Evolutionary conservation across 2,113 vertebrate species (phyloP), one percentile per base, ranked within the genome.

Genomic region (Xenopus borealis): DNA sequence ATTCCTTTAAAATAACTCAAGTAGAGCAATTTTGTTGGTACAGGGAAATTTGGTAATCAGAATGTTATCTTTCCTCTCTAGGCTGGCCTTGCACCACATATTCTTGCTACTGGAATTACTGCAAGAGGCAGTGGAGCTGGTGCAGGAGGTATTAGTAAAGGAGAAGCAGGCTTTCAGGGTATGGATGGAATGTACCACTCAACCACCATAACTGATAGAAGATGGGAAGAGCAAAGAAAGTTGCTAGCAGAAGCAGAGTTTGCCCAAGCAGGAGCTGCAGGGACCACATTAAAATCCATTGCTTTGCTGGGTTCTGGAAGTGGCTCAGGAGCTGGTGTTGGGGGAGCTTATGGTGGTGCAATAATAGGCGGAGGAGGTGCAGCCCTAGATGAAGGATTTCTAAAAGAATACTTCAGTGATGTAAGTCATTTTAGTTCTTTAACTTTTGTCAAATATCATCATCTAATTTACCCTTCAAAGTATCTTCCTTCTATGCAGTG

Each of bases 391-490:
- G 89, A 93, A 75, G 89, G 86, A n/a, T 90, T 88, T 72, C 70
- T 93, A 30, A 82, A 82, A 72, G 83, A 66, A 46, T 92, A 92
- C 80, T 90, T 89, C 79, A 78, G 9, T 7, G 88, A 89, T 0
- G 91, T 92, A 88, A 91, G 87, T 58, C 19, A 50, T 66, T 47
- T 19, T 13, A 4, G 40, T 45, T 44, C n/a, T n/a, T n/a, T n/a
- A n/a, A 27, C 23, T 27, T 27, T 27, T 27, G 23, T 27, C 23
- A 27, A 27, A 27, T 27, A 27, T 27, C 23, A 27, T 27, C n/a
- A n/a, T n/a, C n/a, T n/a, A 27, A 27, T 27, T 1, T 27, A 27
- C 23, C 23, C 23, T 27, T 27, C 23, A 27, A 27, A 27, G 23
- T 27, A 27, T 27, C 23, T 27, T 27, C 2, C 23, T 27, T 27